Evolutionary conservation across 2,888 invertebrate genomes (phyloP).

Genomic region (Dexiosoma caninum): DNA sequence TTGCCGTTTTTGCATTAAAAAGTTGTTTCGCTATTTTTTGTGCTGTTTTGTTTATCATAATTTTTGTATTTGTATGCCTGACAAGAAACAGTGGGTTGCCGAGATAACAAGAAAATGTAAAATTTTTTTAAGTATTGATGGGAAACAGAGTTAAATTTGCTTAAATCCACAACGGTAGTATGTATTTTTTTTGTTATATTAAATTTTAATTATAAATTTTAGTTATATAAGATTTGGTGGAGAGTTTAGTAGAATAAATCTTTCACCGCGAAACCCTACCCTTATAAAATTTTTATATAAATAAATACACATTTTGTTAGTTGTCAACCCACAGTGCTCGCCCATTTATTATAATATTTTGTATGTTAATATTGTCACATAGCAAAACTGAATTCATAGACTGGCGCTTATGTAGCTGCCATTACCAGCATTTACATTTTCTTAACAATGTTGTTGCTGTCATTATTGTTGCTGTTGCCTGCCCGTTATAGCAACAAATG

Average conservation of each 20-base stretch:
- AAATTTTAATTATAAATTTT: too few species aligned
- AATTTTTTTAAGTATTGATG: too few species aligned
- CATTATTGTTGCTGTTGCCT: conserved; percentile 15
- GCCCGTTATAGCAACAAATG: background rate
- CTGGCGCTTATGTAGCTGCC: conserved; percentile 53
- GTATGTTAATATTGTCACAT: conserved; percentile 56
- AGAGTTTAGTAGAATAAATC: too few species aligned
- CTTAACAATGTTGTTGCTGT: conserved; percentile 25
- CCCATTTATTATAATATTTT: background rate
- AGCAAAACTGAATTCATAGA: conserved; percentile 32
- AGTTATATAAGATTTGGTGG: too few species aligned
- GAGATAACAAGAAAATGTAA: too few species aligned
- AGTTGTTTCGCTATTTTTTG: background rate
- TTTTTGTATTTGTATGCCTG: background rate
- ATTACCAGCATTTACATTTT: conserved; percentile 48
- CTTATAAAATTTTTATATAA: too few species aligned
- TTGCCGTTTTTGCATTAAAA: background rate
- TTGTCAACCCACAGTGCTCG: background rate
- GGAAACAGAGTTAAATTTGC: too few species aligned
- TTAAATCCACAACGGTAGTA: too few species aligned
- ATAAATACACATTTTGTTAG: background rate
- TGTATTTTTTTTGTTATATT: too few species aligned
- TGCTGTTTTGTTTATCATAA: background rate
- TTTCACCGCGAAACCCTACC: too few species aligned
- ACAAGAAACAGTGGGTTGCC: conserved; percentile 2